Evolutionary conservation across 2,797 vertebrate genomes (phyloP).

Genomic region (Epinephelus coioides): DNA sequence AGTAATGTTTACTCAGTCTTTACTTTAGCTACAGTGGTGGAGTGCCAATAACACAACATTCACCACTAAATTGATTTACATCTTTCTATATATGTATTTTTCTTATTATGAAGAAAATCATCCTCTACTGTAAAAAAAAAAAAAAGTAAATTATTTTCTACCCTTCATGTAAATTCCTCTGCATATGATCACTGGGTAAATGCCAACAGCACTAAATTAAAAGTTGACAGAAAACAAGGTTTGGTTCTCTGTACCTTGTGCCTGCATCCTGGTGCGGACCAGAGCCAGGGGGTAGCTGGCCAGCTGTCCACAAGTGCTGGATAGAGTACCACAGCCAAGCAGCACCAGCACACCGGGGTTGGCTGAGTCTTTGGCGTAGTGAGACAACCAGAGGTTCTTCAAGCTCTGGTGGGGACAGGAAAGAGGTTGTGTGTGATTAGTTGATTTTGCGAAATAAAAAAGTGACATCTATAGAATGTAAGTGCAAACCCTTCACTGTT

Average conservation of each 20-base stretch:
- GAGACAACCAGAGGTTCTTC: constrained; percentile 92
- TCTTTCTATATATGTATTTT: neutral
- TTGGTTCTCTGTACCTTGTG: constrained; percentile 87
- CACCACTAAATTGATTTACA: neutral
- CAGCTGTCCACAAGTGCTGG: constrained; percentile 94
- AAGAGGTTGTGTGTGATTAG: neutral
- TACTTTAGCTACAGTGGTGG: neutral
- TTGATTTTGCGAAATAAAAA: neutral
- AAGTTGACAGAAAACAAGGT: neutral
- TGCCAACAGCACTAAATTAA: neutral
- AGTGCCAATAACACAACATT: neutral
- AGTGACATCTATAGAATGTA: neutral
- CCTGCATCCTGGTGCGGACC: constrained; percentile 95
- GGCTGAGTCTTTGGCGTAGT: constrained; percentile 90
- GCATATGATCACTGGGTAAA: neutral
- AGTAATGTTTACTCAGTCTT: neutral
- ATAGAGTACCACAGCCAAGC: constrained; percentile 91
- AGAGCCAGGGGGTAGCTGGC: constrained; percentile 94
- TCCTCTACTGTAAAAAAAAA: neutral
- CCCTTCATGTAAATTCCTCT: neutral
- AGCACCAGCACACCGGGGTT: constrained; percentile 93
- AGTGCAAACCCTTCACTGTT: neutral
- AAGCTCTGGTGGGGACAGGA: constrained; percentile 84
- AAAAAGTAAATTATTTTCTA: neutral
- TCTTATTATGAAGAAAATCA: neutral